Base-by-base conservation (phyloP, 2,888 invertebrate genomes). In the Spilarctia lutea region DNA sequence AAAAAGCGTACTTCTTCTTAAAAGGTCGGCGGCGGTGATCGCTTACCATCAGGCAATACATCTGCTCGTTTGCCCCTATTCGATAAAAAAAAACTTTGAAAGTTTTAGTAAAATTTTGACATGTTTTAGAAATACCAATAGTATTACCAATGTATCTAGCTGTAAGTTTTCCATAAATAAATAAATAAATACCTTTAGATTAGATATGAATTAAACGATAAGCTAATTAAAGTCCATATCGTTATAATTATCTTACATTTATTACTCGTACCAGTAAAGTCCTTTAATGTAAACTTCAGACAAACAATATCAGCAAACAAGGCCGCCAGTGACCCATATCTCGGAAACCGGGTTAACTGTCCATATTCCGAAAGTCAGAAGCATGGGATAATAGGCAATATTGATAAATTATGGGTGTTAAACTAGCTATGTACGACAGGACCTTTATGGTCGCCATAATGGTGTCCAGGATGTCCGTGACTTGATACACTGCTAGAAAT, bases 351-450 rank as follows among this genome's bases (percentile, higher is more conserved):
- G 92, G 93, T 93, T 92, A 92, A 92, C 90, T 85, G 87, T 87
- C 86, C 87, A 88, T 89, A 90, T 90, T 90, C 86, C 89, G 83
- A 84, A 80, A 86, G 80, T 87, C 84, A 84, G 77, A 78, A 80
- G 78, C 76, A 80, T 72, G 72, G 79, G 88, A 85, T 91, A 91
- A 92, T 90, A 89, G 91, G 86, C 91, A 84, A 91, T 93, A 88
- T 86, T 88, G 89, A 90, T 91, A 91, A 92, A 86, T 91, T 92
- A 92, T 91, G 89, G 85, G 86, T 83, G 83, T 87, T 90, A 88
- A 90, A 90, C 89, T 90, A 89, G 87, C 87, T 77, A 68, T 73
- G 75, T 76, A 73, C 75, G 75, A 74, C 80, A 78, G 72, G 68
- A 70, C 75, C 72, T 77, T 81, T 86, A 83, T 87, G 81, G 86